Base-by-base conservation (phyloP, 2,888 invertebrate species). In the Orchesellides sinensis region DNA sequence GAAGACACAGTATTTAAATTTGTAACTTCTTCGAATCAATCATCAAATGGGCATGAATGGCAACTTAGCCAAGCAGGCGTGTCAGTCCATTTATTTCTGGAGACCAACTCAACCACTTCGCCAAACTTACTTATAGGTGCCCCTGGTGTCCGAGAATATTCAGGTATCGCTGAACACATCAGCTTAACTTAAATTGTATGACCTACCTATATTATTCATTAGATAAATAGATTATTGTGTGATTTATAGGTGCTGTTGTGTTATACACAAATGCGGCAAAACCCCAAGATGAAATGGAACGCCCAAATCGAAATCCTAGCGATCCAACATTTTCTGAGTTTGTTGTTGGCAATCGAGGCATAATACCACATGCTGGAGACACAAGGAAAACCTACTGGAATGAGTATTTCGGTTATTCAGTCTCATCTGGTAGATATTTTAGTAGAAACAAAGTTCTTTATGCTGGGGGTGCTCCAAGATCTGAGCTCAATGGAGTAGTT, bases 381-480 rank as follows among this genome's bases (percentile, higher is more conserved):
- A 6, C 3, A 35, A 19, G 40, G 21, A 17, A 52, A 17, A 66
- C 23, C n/a, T 49, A 74, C 19, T 75, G 66, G 74, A 17, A 59
- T 25, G 66, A 74, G 4, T 80, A 75, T 19, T 78, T 74, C 45
- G 84, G 84, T 0, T 84, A 83, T 45, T 61, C 47, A 5, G 82
- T 84, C 6, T n/a, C 84, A 6, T 74, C 84, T 2, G 84, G 83
- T 14, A 79, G 40, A 29, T 70, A 79, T 47, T 47, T 56, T 1
- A 25, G 32, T 8, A 56, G 56, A n/a, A 29, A 40, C 3, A n/a
- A 68, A 25, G 27, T 66, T 5, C 56, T 70, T 10, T 84, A 83
- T 56, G 69, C 75, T 19, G 69, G 70, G 2, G 84, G 84, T 12
- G 69, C 84, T 32, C 84, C 84, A 3, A 56, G 83, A 47, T 83